A percentile compares a stretch with the other conserved stretches of the same genome.
phyloP scores from a whole-genome alignment of 2,888 invertebrate species.

The Xanthorhoe designata region DNA sequence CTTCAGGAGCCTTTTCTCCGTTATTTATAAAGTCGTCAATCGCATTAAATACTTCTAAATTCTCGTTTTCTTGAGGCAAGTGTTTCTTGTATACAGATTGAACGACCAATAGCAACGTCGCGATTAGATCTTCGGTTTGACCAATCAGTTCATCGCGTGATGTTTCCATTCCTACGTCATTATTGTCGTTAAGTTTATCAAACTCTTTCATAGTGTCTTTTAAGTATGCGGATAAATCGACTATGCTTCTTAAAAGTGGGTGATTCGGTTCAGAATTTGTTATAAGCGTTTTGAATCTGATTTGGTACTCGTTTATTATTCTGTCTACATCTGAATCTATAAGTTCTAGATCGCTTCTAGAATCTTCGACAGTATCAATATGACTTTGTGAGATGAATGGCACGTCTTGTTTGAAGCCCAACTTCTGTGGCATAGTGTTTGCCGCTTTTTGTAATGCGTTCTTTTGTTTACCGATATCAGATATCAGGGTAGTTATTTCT shows the following conservation, averaged over 20 bases:
- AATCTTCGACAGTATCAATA: slow-evolving; percentile 65
- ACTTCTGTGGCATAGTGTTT: slow-evolving; percentile 61
- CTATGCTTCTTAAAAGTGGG: slow-evolving; percentile 65
- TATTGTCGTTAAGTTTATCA: slow-evolving; percentile 54
- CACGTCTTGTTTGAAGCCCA: slow-evolving; percentile 51
- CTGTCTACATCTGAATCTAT: slow-evolving; percentile 58
- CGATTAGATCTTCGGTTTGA: slow-evolving; percentile 71
- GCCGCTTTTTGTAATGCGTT: slow-evolving; percentile 64
- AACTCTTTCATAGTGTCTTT: slow-evolving; percentile 55
- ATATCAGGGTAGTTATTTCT: slow-evolving; percentile 64
- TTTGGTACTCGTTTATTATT: slow-evolving; percentile 65
- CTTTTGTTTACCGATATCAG: slow-evolving; percentile 70
- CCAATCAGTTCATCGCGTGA: slow-evolving; percentile 50
- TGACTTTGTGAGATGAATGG: slow-evolving; percentile 66
- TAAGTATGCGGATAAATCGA: slow-evolving; percentile 61
- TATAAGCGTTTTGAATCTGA: slow-evolving; percentile 57
- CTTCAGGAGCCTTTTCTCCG: slow-evolving; percentile 63
- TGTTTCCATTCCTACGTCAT: slow-evolving; percentile 59
- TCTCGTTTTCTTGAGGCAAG: slow-evolving; percentile 59
- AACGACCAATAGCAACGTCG: slow-evolving; percentile 65
- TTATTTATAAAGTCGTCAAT: slow-evolving; percentile 71
- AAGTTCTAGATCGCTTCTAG: slow-evolving; percentile 58
- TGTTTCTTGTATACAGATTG: slow-evolving; percentile 78
- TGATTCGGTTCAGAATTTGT: slow-evolving; percentile 57
- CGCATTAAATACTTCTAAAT: slow-evolving; percentile 65